These are phyloP conservation scores for Akabosia matsudoensis DNA, from an alignment of 1,140 invertebrate species.

Conservation along the genomic window DNA sequence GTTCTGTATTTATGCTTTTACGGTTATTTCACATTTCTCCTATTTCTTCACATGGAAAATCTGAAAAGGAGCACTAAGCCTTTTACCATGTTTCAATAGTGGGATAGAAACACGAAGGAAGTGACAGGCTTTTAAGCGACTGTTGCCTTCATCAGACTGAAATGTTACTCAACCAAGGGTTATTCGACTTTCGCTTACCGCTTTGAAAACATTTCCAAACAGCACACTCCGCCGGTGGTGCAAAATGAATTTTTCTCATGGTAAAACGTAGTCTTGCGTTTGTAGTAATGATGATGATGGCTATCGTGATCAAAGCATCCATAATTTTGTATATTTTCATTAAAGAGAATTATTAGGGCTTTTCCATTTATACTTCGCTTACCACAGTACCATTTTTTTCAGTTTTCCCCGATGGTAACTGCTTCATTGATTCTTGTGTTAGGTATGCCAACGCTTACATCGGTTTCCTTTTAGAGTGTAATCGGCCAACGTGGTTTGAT, in stretches of 20 bases:
- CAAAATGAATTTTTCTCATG: too few species aligned
- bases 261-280: too few species aligned
- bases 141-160: not conserved
- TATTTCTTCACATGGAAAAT: not conserved
- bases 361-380: not conserved
- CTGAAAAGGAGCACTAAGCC: slow-evolving; percentile 7
- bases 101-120: not conserved
- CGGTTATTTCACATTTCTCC: not conserved
- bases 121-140: not conserved
- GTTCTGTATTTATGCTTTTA: slow-evolving; percentile 17
- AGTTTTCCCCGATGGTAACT: not conserved
- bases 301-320: too few species aligned
- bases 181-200: too few species aligned
- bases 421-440: not conserved
- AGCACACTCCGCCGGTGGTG: too few species aligned
- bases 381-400: too few species aligned
- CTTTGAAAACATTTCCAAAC: too few species aligned
- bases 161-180: not conserved
- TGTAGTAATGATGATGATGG: too few species aligned
- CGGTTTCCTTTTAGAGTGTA: not conserved
- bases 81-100: not conserved
- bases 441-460: not conserved
- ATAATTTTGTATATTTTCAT: too few species aligned
- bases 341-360: too few species aligned
- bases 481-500: not conserved